A percentile compares a stretch with the other conserved stretches of the same genome.
These are phyloP conservation scores for Otolemur garnettii DNA, from an alignment of 2,113 vertebrate genomes.

Conservation along the genomic window DNA sequence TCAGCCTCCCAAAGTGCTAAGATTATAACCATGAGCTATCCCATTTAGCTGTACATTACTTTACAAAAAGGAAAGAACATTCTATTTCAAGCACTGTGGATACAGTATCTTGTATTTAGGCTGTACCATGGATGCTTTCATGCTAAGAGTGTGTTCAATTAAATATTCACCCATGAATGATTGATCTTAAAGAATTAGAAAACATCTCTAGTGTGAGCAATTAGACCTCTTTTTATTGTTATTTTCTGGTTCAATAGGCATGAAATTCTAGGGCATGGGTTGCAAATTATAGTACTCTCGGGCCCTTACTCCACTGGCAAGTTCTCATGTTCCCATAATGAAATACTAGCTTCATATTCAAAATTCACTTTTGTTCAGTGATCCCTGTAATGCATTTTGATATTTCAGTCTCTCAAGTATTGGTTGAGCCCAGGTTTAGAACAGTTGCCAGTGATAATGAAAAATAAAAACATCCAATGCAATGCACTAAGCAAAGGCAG, in stretches of 20 bases:
- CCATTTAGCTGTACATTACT: neutral
- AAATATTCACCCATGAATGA: constrained; percentile 66
- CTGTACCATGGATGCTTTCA: neutral
- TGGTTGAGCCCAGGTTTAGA: neutral
- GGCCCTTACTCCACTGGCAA: neutral
- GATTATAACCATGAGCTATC: too few relatives aligned
- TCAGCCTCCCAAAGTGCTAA: too few relatives aligned
- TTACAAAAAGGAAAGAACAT: neutral
- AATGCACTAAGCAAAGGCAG: neutral
- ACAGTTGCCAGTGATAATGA: neutral
- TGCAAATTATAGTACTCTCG: constrained; percentile 8
- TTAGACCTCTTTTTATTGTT: constrained; percentile 71
- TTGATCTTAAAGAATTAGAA: constrained; percentile 71
- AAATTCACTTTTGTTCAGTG: constrained; percentile 26
- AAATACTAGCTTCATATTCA: constrained; percentile 44
- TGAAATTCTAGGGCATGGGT: constrained; percentile 59
- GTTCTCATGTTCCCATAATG: constrained; percentile 61
- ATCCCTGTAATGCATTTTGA: constrained; percentile 57
- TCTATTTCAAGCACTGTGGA: neutral
- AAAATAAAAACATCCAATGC: neutral
- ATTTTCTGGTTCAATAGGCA: constrained; percentile 62
- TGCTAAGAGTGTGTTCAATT: neutral
- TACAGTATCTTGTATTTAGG: neutral
- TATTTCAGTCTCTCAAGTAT: constrained; percentile 27
- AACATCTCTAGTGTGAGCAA: constrained; percentile 62